A percentile compares a stretch with the other conserved stretches of the same genome.
Conservation (phyloP, 2,888 invertebrate genomes). For the Clostera curtula region DNA sequence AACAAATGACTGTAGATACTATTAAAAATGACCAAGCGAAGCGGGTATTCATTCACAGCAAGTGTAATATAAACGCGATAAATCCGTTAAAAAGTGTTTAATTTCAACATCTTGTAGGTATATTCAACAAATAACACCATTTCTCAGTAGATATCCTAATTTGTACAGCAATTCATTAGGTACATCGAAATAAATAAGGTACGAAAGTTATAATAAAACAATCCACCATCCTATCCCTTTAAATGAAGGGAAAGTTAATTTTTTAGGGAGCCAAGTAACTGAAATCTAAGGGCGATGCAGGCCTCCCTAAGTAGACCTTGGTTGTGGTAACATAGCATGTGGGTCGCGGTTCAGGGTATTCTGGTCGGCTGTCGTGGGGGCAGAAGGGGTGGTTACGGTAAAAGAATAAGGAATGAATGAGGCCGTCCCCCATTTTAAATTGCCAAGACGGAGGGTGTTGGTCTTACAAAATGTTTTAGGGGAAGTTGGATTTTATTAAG, state of each 20-base stretch:
- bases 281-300: slow-evolving; percentile 20
- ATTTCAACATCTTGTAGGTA: too few species aligned
- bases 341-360: slow-evolving; percentile 19
- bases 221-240: slow-evolving; percentile 33
- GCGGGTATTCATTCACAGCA: too few species aligned
- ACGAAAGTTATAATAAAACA: slow-evolving; percentile 37
- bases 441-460: slow-evolving; percentile 48
- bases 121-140: too few species aligned
- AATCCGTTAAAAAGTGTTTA: too few species aligned
- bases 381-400: slow-evolving; percentile 23
- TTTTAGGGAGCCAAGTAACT: slow-evolving; percentile 43
- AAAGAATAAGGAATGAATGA: slow-evolving; percentile 63
- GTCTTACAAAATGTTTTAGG: slow-evolving; percentile 48
- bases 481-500: too few species aligned
- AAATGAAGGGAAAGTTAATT: slow-evolving; percentile 43
- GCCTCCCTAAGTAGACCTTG: slow-evolving; percentile 33
- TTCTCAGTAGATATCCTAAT: too few species aligned
- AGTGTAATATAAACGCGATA: too few species aligned
- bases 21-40: too few species aligned
- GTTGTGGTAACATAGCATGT: slow-evolving; percentile 2
- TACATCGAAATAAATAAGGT: slow-evolving; percentile 10
- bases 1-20: too few species aligned
- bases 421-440: slow-evolving; percentile 56
- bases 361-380: slow-evolving; percentile 27
- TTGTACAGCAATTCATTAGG: slow-evolving; percentile 6